Conservation (phyloP, 1,140 invertebrate species). For the Drosophila lini region DNA sequence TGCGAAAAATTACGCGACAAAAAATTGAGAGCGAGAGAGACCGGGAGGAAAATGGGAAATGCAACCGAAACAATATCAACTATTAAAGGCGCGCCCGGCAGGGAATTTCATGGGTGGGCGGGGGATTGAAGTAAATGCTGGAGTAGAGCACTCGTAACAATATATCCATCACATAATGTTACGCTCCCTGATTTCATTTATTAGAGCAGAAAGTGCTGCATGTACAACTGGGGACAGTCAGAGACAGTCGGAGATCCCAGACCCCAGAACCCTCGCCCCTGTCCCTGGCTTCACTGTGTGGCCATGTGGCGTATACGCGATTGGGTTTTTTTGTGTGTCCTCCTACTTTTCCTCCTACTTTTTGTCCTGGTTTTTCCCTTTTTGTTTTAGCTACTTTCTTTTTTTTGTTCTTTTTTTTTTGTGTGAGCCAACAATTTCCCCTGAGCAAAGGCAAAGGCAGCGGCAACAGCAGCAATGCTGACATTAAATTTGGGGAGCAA, state of each 20-base stretch:
- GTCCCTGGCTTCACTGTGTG: constrained; percentile 31
- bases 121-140: neutral
- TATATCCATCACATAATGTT: constrained; percentile 83
- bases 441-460: constrained; percentile 45
- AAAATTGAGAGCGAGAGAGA: constrained; percentile 21
- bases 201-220: constrained; percentile 79
- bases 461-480: constrained; percentile 46
- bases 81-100: constrained; percentile 49
- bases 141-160: constrained; percentile 57
- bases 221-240: constrained; percentile 60
- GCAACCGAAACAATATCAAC: constrained; percentile 69
- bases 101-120: neutral
- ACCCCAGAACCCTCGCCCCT: neutral
- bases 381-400: constrained; percentile 36
- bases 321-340: constrained; percentile 20
- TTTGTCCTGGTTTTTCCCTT: constrained; percentile 23
- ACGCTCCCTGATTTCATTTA: constrained; percentile 82
- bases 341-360: constrained; percentile 7
- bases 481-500: constrained; percentile 76
- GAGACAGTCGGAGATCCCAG: constrained; percentile 9
- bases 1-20: constrained; percentile 78
- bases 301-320: constrained; percentile 68
- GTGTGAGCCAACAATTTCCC: constrained; percentile 64
- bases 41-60: constrained; percentile 31
- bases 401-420: constrained; percentile 16